These are phyloP conservation scores for Venustoraphidia nigricollis DNA, from an alignment of 2,888 invertebrate species.

Conservation along the genomic window DNA sequence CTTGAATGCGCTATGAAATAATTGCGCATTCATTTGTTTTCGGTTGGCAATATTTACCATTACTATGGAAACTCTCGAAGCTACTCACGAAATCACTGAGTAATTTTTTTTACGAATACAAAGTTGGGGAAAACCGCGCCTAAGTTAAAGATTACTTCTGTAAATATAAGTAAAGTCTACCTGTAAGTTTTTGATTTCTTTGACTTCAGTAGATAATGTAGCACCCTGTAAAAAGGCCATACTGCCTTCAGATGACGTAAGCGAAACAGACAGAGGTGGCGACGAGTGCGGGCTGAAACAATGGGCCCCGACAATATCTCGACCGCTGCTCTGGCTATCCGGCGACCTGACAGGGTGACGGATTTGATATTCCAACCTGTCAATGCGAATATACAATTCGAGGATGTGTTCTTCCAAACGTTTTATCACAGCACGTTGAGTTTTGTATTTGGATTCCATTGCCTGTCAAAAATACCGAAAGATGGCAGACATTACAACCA, in stretches of 20 bases:
- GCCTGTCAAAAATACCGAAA: constrained; percentile 24
- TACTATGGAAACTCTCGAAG: no score
- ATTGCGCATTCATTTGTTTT: no score
- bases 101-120: no score
- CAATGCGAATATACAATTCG: constrained; percentile 30
- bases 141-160: no score
- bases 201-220: constrained; percentile 27
- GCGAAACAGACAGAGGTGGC: constrained; percentile 41
- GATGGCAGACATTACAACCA: no score
- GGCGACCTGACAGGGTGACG: constrained; percentile 17
- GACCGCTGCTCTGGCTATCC: constrained; percentile 31
- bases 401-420: constrained; percentile 39
- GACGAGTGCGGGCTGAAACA: constrained; percentile 34
- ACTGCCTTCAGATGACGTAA: constrained; percentile 41
- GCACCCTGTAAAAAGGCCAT: constrained; percentile 22
- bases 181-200: constrained; percentile 45
- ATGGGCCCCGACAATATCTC: constrained; percentile 30
- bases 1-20: no score
- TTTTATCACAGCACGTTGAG: constrained; percentile 35
- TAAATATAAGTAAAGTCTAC: constrained; percentile 23
- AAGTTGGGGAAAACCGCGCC: no score
- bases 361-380: constrained; percentile 14
- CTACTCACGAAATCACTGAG: no score
- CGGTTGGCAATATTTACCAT: no score
- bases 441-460: constrained; percentile 40